Conservation (phyloP, 2,797 vertebrate species). For the Neomorphus geoffroyi region DNA sequence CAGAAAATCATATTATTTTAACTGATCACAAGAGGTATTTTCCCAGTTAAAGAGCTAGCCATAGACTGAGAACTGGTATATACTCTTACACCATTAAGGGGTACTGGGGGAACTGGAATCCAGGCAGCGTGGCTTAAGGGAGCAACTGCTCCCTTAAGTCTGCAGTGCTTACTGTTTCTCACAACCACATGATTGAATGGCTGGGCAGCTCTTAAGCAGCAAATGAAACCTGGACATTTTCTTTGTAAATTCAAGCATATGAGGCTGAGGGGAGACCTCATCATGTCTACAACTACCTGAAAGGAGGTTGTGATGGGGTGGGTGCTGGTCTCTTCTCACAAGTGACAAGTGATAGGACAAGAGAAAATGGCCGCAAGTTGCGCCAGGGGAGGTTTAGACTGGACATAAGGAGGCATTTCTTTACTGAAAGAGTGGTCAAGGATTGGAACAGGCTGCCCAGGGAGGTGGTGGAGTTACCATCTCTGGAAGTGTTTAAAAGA, state of each 20-base stretch:
- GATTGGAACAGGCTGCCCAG: no score
- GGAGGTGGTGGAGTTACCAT: no score
- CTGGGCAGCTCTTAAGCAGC: not conserved
- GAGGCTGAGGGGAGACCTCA: no score
- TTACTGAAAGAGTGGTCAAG: no score
- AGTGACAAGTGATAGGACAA: no score
- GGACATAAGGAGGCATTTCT: no score
- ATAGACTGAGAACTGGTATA: not conserved
- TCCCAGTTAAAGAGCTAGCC: not conserved
- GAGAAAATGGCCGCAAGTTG: no score
- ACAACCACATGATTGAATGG: fast-evolving
- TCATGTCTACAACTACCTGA: no score
- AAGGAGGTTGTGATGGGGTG: no score
- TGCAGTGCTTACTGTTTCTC: not conserved
- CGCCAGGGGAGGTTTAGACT: no score
- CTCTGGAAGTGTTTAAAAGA: no score
- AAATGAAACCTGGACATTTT: not conserved
- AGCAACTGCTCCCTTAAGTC: not conserved
- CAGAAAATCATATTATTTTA: not conserved
- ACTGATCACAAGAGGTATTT: not conserved
- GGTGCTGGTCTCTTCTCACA: no score
- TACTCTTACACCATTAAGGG: fast-evolving
- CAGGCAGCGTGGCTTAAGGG: fast-evolving
- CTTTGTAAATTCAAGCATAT: not conserved
- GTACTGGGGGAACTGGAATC: fast-evolving